A percentile compares a stretch with the other conserved stretches of the same genome.
Evolutionary conservation across 2,797 vertebrate genomes (phyloP).

Genomic region (Enteromius radiatus): DNA sequence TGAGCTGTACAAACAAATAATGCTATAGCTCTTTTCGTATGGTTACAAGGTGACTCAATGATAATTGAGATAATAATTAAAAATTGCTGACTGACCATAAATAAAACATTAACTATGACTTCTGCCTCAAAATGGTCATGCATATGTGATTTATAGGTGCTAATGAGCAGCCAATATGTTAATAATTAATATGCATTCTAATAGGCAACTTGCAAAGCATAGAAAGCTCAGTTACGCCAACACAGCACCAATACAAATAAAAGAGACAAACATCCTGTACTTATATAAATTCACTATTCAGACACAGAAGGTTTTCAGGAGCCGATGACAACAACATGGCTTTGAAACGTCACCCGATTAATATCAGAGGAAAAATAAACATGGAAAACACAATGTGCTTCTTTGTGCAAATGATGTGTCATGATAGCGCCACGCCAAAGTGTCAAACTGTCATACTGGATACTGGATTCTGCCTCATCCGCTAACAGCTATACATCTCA

Average conservation of each 20-base stretch:
- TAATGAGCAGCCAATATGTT: not conserved
- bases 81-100: not conserved
- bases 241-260: not conserved
- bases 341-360: conserved; percentile 11
- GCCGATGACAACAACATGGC: conserved; percentile 12
- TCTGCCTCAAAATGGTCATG: not conserved
- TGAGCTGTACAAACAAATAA: not conserved
- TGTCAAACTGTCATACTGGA: conserved; percentile 14
- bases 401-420: conserved; percentile 6
- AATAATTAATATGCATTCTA: not conserved
- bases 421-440: not conserved
- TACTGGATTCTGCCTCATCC: not conserved
- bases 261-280: not conserved
- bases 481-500: not conserved
- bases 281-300: not conserved
- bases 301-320: not conserved
- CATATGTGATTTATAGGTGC: not conserved
- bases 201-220: not conserved
- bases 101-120: not conserved
- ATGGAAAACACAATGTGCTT: not conserved
- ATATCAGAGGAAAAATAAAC: conserved; percentile 20
- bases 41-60: not conserved
- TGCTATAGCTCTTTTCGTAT: not conserved
- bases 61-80: not conserved
- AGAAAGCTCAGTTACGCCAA: not conserved